Base-by-base conservation (phyloP, 2,113 vertebrate genomes). In the Eidolon helvum region DNA sequence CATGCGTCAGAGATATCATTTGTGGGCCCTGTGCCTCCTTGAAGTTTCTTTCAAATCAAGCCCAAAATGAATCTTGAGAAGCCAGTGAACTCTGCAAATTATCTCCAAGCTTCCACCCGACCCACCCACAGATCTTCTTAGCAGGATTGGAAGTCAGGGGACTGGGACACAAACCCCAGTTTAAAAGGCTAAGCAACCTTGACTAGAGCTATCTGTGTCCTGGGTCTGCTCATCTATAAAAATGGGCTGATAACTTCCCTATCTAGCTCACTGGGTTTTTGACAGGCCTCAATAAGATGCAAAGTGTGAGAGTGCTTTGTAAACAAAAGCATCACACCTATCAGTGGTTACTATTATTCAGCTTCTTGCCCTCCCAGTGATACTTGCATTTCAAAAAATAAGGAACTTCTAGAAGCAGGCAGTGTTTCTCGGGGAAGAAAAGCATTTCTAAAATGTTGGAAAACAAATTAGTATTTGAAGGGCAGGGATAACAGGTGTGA, bases 401-500 rank as follows among this genome's bases (percentile, higher is more conserved):
- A 63, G 59, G 48, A 93, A 26, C 40, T 26, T 66, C 21, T 30
- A 79, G 94, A 63, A 38, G 53, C 57, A 72, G 68, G 33, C 28
- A 50, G 40, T 11, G 63, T 61, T 79, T 94, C 40, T 72, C 9
- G 0, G 68, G 2, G 30, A 78, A 30, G 61, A 78, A 72, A 87
- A 38, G 35, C 30, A n/a, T 71, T 91, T 95, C 61, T 61, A 38
- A 94, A 96, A 92, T 87, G 88, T 86, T 85, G 65, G 74, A 33
- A 91, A 92, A 93, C 93, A 80, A 85, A 85, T 87, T 11, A 55
- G n/a, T 40, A 26, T 90, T 80, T 96, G 92, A 97, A 97, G 95
- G 96, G 77, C 96, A 96, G 94, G 88, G 61, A 88, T 84, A 78
- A 55, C 88, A 96, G 93, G 94, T 92, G 61, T 92, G 75, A 71